Evolutionary conservation across 2,888 invertebrate genomes (phyloP).

Genomic region (Nysson spinosus): DNA sequence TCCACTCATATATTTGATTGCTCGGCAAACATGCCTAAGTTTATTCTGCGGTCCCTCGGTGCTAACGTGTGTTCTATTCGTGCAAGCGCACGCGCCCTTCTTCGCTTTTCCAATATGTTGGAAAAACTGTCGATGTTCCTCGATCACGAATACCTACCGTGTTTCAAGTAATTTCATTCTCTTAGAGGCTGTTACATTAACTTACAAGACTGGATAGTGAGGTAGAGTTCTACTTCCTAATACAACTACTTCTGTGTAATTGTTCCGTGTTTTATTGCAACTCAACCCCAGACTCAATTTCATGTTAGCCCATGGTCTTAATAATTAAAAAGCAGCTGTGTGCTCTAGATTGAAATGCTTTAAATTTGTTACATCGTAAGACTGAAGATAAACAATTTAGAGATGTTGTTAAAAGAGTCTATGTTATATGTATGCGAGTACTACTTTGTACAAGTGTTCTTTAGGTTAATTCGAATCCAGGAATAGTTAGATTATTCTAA

Average conservation of each 20-base stretch:
- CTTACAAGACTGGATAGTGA: neutral
- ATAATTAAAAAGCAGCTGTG: too few species aligned
- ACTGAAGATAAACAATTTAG: too few species aligned
- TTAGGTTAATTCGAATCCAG: too few species aligned
- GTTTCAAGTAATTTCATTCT: conserved; percentile 42
- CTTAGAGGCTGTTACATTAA: conserved; percentile 22
- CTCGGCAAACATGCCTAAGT: conserved; percentile 76
- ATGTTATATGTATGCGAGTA: too few species aligned
- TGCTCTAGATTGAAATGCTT: too few species aligned
- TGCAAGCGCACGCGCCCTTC: conserved; percentile 27
- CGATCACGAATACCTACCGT: conserved; percentile 7
- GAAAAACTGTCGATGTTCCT: conserved; percentile 5
- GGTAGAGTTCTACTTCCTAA: neutral
- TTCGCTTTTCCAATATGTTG: conserved; percentile 20
- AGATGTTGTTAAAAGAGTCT: too few species aligned
- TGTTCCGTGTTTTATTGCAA: too few species aligned
- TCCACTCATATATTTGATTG: conserved; percentile 76
- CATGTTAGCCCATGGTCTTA: too few species aligned
- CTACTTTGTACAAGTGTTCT: too few species aligned
- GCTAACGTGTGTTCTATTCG: conserved; percentile 1
- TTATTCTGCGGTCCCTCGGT: conserved; percentile 66
- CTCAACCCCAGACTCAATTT: too few species aligned
- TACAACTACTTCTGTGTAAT: neutral
- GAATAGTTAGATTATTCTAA: too few species aligned
- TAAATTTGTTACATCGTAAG: too few species aligned